Conservation (phyloP, 2,113 vertebrate species). For the Prunella fulvescens region DNA sequence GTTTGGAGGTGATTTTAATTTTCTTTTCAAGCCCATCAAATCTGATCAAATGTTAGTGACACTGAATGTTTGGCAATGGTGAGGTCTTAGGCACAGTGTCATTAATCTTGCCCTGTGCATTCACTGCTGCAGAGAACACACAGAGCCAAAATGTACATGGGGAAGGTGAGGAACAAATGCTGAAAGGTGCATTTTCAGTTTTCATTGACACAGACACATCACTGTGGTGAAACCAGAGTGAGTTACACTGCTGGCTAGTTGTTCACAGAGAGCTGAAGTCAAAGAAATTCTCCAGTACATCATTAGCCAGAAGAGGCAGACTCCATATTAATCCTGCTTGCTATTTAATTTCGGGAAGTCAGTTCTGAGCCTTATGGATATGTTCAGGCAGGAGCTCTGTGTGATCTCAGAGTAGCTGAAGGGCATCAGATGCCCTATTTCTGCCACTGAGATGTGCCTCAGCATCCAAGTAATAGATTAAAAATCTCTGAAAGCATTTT, state of each 20-base stretch:
- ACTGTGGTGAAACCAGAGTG: accelerated
- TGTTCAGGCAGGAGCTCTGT: conserved; percentile 8
- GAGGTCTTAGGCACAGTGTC: neutral
- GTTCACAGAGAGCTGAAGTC: neutral
- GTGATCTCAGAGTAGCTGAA: conserved; percentile 38
- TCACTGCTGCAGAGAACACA: neutral
- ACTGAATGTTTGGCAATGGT: neutral
- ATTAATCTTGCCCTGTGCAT: neutral
- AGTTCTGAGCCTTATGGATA: neutral
- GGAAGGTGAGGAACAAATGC: neutral
- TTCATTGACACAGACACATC: neutral
- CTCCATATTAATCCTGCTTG: conserved; percentile 15
- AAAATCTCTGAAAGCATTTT: conserved; percentile 37
- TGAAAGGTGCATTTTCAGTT: accelerated
- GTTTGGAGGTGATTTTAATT: neutral
- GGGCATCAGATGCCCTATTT: conserved; percentile 52
- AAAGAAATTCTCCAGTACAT: neutral
- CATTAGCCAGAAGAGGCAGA: neutral
- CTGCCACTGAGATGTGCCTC: conserved; percentile 27
- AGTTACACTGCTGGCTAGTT: neutral
- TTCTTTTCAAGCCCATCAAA: neutral
- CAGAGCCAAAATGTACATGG: accelerated
- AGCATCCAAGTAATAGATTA: conserved; percentile 10
- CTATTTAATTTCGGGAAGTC: conserved; percentile 16
- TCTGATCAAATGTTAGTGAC: neutral